Conservation (phyloP, 1,140 invertebrate genomes). For the Drosophila auraria region DNA sequence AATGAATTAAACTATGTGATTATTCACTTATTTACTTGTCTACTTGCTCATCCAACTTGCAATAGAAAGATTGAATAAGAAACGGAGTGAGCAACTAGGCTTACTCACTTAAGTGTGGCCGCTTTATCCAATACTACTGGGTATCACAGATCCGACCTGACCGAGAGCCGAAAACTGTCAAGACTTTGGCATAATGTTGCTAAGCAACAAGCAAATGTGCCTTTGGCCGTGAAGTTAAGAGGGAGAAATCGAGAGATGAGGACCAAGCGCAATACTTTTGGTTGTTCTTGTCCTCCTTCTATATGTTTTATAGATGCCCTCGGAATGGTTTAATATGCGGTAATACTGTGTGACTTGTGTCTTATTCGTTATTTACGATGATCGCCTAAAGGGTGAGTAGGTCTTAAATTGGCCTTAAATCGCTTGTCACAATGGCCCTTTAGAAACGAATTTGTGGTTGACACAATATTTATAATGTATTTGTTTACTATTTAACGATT, state of each 20-base stretch:
- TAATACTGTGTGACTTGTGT: slow-evolving; percentile 68
- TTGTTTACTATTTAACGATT: slow-evolving; percentile 32
- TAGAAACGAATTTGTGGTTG: slow-evolving; percentile 5
- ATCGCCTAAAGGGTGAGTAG: slow-evolving; percentile 7
- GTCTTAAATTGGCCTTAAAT: slow-evolving; percentile 31
- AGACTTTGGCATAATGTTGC: slow-evolving; percentile 65
- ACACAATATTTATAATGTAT: slow-evolving; percentile 25
- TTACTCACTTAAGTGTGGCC: not conserved
- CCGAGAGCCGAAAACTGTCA: slow-evolving; percentile 46
- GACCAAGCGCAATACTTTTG: slow-evolving; percentile 6
- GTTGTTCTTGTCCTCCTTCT: slow-evolving; percentile 40
- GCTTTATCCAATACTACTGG: not conserved
- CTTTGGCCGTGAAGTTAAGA: slow-evolving; percentile 16
- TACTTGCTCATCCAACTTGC: not conserved
- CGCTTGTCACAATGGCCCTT: slow-evolving; percentile 10
- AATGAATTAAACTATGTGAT: not conserved
- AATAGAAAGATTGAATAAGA: not conserved
- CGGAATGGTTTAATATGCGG: slow-evolving; percentile 70
- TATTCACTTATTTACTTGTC: not conserved
- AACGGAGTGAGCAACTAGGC: not conserved
- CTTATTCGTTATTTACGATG: slow-evolving; percentile 53
- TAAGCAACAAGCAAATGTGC: slow-evolving; percentile 59
- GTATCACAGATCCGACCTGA: slow-evolving; percentile 6
- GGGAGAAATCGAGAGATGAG: slow-evolving; percentile 13
- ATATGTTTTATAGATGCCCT: slow-evolving; percentile 72